These are phyloP conservation scores for Acrobeloides nanus DNA, from an alignment of 2,888 invertebrate genomes.

Conservation along the genomic window DNA sequence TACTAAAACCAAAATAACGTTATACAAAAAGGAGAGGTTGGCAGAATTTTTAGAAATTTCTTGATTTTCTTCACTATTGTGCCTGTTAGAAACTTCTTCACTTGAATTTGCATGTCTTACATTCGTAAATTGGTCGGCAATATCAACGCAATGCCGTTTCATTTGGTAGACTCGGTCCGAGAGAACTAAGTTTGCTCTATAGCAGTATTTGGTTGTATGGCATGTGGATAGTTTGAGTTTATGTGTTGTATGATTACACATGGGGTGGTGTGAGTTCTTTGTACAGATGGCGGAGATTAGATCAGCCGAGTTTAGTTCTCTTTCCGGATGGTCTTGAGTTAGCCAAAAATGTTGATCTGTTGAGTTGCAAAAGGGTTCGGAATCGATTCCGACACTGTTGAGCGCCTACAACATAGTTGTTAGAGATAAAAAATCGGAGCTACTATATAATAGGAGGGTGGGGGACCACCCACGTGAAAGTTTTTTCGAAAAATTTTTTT, in stretches of 20 bases:
- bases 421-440: background rate
- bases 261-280: background rate
- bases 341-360: slow-evolving; percentile 16
- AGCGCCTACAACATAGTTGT: slow-evolving; percentile 12
- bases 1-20: slow-evolving; percentile 2
- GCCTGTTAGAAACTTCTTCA: too few relatives aligned
- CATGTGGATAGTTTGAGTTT: slow-evolving; percentile 4
- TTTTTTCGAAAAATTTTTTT: too few relatives aligned
- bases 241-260: background rate
- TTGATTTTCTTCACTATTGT: background rate
- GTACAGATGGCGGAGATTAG: background rate
- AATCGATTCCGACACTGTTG: slow-evolving; percentile 30
- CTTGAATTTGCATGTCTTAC: too few relatives aligned
- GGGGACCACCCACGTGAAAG: too few relatives aligned
- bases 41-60: background rate
- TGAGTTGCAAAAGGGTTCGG: slow-evolving; percentile 39
- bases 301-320: slow-evolving; percentile 7
- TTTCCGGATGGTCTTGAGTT: slow-evolving; percentile 2
- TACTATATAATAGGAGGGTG: slow-evolving; percentile 10
- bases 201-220: slow-evolving; percentile 20
- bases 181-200: slow-evolving; percentile 24
- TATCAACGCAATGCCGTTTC: slow-evolving; percentile 29
- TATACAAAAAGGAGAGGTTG: slow-evolving; percentile 1
- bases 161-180: slow-evolving; percentile 19
- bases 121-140: slow-evolving; percentile 36